A percentile compares a stretch with the other conserved stretches of the same genome.
phyloP scores from a whole-genome alignment of 2,797 vertebrate species.

The Chiloscyllium punctatum region DNA sequence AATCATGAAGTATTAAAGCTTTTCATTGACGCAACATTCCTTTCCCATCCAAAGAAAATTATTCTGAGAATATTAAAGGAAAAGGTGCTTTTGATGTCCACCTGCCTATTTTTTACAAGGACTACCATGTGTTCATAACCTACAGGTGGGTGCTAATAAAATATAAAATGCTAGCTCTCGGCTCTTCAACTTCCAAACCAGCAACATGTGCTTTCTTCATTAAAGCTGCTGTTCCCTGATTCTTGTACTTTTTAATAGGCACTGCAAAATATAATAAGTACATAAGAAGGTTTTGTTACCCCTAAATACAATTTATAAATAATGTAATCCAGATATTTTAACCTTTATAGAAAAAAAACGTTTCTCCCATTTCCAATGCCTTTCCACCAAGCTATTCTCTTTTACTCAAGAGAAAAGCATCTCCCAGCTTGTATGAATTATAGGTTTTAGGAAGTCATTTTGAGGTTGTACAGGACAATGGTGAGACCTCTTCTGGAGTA shows the following conservation, averaged over 20 bases:
- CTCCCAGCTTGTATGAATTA: not conserved
- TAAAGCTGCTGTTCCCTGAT: not conserved
- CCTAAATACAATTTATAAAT: not conserved
- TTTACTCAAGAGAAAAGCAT: not conserved
- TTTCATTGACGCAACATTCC: not conserved
- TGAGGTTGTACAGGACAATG: no score
- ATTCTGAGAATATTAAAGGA: not conserved
- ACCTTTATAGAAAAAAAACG: no score
- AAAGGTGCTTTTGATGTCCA: constrained; percentile 24
- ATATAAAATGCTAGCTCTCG: not conserved
- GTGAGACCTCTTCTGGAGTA: no score
- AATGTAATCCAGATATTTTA: not conserved
- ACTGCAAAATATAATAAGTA: not conserved
- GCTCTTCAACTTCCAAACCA: not conserved
- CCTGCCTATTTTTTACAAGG: not conserved
- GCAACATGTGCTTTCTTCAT: constrained; percentile 3
- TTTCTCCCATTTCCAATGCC: not conserved
- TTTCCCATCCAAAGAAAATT: not conserved
- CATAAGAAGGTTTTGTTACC: not conserved
- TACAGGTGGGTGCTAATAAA: constrained; percentile 16
- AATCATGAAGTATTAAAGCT: not conserved
- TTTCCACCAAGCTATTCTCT: not conserved
- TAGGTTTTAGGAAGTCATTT: no score
- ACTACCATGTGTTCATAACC: constrained; percentile 8
- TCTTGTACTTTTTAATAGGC: constrained; percentile 23